phyloP scores from a whole-genome alignment of 1,140 invertebrate species.

The Cotesia chilonis region DNA sequence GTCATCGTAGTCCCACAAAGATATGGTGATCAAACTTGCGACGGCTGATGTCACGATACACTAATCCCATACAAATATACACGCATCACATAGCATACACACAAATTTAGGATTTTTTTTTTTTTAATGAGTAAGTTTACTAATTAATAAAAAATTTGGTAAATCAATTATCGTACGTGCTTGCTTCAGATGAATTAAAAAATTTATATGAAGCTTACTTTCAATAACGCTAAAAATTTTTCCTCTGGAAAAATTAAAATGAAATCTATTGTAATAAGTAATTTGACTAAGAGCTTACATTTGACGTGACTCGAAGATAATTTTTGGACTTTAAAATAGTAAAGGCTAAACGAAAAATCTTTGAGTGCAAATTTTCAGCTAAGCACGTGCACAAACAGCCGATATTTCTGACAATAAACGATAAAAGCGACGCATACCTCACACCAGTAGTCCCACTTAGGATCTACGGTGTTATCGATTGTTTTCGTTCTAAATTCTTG shows the following conservation, averaged over 20 bases:
- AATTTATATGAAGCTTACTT: neutral
- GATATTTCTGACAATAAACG: slow-evolving; percentile 21
- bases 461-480: slow-evolving; percentile 91
- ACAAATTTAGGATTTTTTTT: slow-evolving; percentile 38
- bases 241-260: too few species aligned
- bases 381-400: slow-evolving; percentile 40
- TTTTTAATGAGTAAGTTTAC: neutral
- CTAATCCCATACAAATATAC: slow-evolving; percentile 64
- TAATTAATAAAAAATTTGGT: neutral
- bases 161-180: neutral
- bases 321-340: slow-evolving; percentile 12
- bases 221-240: too few species aligned
- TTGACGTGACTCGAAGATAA: neutral
- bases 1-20: slow-evolving; percentile 86
- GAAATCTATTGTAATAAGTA: too few species aligned
- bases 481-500: slow-evolving; percentile 88
- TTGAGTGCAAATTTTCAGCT: slow-evolving; percentile 31
- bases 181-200: neutral
- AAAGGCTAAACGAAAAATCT: slow-evolving; percentile 18
- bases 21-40: slow-evolving; percentile 80
- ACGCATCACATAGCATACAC: slow-evolving; percentile 61
- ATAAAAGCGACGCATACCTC: slow-evolving; percentile 73
- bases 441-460: slow-evolving; percentile 93
- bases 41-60: slow-evolving; percentile 68
- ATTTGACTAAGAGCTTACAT: neutral